Percentiles rank a stretch among this genome's conserved stretches.
Conservation (phyloP, 2,888 invertebrate species). For the Antheraea yamamai region DNA sequence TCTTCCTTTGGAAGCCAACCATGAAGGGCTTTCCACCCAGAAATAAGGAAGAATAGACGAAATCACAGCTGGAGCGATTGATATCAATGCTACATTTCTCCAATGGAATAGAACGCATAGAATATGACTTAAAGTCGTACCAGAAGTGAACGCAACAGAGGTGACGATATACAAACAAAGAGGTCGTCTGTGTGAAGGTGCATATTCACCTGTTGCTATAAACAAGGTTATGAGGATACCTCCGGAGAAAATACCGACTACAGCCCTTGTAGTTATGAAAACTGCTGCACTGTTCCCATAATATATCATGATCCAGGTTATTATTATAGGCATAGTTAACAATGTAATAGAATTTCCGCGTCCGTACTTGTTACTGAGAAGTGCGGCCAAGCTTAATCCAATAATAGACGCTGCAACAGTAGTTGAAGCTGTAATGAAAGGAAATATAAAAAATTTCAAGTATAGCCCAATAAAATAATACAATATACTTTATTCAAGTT, state of each 20-base stretch:
- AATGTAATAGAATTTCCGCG: neutral
- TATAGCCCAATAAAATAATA: neutral
- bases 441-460: neutral
- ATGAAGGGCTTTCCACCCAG: slow-evolving; percentile 38
- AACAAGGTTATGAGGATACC: slow-evolving; percentile 31
- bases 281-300: slow-evolving; percentile 13
- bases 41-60: slow-evolving; percentile 34
- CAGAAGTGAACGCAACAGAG: slow-evolving; percentile 30
- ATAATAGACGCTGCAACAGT: neutral
- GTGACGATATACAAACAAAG: slow-evolving; percentile 30
- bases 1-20: slow-evolving; percentile 41
- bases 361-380: neutral
- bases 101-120: slow-evolving; percentile 35
- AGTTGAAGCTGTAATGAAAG: neutral
- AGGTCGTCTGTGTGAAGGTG: slow-evolving; percentile 32
- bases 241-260: slow-evolving; percentile 37
- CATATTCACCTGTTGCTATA: slow-evolving; percentile 37
- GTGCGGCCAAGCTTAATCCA: neutral
- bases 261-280: slow-evolving; percentile 32
- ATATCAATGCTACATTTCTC: slow-evolving; percentile 36
- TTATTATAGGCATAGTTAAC: neutral
- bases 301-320: slow-evolving; percentile 2
- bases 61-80: slow-evolving; percentile 31
- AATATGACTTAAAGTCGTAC: slow-evolving; percentile 33
- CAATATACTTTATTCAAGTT: neutral